A percentile compares a stretch with the other conserved stretches of the same genome.
Evolutionary conservation across 2,113 vertebrate genomes (phyloP).

Genomic region (Tragulus kanchil): DNA sequence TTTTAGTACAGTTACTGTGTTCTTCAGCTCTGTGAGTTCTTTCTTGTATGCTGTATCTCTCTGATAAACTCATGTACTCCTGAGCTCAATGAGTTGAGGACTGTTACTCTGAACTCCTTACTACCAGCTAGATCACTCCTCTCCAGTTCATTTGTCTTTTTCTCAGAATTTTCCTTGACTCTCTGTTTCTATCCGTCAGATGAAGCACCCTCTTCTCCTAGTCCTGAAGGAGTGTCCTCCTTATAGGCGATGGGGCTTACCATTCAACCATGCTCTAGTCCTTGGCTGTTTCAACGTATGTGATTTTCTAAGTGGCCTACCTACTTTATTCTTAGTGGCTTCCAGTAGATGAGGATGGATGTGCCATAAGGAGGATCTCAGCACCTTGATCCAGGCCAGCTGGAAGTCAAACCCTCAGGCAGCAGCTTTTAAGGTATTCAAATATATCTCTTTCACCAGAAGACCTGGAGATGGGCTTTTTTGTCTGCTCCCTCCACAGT

Average conservation of each 20-base stretch:
- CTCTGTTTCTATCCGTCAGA: background rate
- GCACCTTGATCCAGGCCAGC: background rate
- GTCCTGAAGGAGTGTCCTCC: background rate
- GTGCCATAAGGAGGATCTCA: background rate
- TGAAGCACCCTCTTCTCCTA: background rate
- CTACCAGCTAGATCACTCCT: background rate
- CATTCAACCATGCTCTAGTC: background rate
- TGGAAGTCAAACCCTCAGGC: background rate
- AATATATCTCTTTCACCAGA: background rate
- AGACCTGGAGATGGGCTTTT: background rate
- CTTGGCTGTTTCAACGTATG: background rate
- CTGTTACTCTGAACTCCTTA: background rate
- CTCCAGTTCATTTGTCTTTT: background rate
- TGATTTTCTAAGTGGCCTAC: background rate
- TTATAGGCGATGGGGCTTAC: background rate
- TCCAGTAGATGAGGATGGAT: background rate
- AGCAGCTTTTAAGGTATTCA: background rate
- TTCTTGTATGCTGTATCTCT: background rate
- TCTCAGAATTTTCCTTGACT: background rate
- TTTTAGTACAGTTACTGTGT: background rate
- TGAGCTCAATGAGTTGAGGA: background rate
- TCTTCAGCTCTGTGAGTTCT: background rate
- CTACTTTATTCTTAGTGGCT: background rate
- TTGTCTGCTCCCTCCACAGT: background rate
- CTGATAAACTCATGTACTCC: background rate